Evolutionary conservation across 2,113 vertebrate species (phyloP), one percentile per base, ranked within the genome.

Genomic region (Pleuronectes platessa): DNA sequence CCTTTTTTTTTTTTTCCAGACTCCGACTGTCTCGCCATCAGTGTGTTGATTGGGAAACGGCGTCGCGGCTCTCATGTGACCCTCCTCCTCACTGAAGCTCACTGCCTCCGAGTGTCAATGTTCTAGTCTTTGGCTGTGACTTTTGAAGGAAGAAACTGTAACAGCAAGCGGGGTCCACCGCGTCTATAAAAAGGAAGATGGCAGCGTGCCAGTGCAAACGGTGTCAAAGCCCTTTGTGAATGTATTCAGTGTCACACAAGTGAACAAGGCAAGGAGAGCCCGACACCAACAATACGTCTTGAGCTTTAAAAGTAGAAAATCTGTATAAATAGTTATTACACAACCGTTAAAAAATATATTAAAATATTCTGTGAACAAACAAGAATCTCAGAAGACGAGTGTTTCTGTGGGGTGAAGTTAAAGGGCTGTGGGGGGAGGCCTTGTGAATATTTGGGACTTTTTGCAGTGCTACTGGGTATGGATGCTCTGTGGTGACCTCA

Each of bases 301-400:
- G 47, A 86, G 82, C 78, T 86, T 74, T 70, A 76, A 89, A 82
- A 42, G 75, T 91, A 91, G 82, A 90, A 93, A 91, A 92, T 90
- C 65, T 86, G 68, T 93, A 94, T 93, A 94, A 94, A 94, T 94
- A 94, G 72, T 78, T 70, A 78, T 88, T 75, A 76, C 45, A 87
- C 79, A 86, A 86, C 68, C 66, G 12, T 54, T 77, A 79, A 90
- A 88, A 92, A 92, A 93, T 86, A 89, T 86, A 88, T 82, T 86
- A 83, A 85, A 86, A 91, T 83, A 89, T 61, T 84, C 23, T 69
- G 24, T 66, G 78, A 69, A 72, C 81, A 82, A 83, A 61, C 79
- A 78, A 69, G n/a, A 77, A 24, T 63, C 54, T 23, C n/a, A 82
- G 23, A 14, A 68, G 66, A 77, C 59, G 55, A 51, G 54, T 71